Conservation (phyloP, 2,113 vertebrate genomes). For the Alligator mississippiensis region DNA sequence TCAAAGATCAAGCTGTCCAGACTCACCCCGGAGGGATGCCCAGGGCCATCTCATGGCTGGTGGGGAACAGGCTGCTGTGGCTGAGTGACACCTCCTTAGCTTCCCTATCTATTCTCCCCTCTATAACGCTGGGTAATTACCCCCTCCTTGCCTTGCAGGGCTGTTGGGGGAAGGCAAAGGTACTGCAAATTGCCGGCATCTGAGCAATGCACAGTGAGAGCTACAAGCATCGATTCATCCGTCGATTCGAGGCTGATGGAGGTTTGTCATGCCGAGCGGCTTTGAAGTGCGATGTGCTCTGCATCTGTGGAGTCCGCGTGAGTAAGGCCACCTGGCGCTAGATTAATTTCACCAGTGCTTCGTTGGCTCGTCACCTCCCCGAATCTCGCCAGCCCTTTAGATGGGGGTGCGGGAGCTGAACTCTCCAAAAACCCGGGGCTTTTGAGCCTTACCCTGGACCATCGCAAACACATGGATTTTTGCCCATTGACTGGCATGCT, state of each 20-base stretch:
- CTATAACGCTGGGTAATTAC: neutral
- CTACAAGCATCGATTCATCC: no score
- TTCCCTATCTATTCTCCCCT: no score
- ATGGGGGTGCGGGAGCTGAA: neutral
- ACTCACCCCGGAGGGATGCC: no score
- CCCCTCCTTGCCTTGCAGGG: neutral
- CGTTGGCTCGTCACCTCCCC: no score
- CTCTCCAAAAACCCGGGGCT: neutral
- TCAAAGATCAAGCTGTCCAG: no score
- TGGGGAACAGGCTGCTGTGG: no score
- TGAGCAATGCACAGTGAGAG: no score
- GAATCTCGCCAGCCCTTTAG: neutral
- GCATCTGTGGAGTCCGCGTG: neutral
- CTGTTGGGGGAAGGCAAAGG: neutral
- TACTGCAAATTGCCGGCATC: neutral
- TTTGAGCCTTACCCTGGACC: neutral
- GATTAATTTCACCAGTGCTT: no score
- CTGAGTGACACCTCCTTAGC: no score
- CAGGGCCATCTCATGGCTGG: no score
- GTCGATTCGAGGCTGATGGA: neutral
- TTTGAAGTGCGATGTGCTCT: neutral
- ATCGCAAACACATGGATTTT: neutral
- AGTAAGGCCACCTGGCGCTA: neutral
- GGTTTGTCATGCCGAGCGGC: neutral
- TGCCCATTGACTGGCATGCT: constrained; percentile 28